phyloP scores from a whole-genome alignment of 2,797 vertebrate genomes.

The Spinus pinus region DNA sequence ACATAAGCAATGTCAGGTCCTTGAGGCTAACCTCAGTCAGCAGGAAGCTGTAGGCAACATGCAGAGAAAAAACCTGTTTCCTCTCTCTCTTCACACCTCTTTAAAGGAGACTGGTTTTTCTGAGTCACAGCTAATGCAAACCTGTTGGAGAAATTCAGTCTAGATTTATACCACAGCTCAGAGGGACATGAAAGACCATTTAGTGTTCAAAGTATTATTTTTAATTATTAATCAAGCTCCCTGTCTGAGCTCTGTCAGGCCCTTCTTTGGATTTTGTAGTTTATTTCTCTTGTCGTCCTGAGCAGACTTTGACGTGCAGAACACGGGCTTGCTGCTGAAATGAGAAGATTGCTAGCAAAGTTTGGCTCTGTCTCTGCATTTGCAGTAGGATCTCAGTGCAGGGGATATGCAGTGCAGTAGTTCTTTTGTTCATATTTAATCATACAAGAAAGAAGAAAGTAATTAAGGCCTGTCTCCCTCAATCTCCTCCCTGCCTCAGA shows the following conservation, averaged over 20 bases:
- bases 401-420: neutral
- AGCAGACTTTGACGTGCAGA: neutral
- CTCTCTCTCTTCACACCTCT: neutral
- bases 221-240: neutral
- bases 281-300: neutral
- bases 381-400: neutral
- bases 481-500: neutral
- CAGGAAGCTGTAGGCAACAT: neutral
- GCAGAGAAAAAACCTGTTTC: neutral
- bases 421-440: constrained; percentile 46
- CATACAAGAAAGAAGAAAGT: neutral
- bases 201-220: neutral
- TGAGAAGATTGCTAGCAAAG: neutral
- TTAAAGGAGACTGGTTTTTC: neutral
- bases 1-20: neutral
- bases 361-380: neutral
- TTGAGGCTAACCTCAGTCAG: neutral
- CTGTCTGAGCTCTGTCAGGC: neutral
- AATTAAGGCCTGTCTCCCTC: constrained; percentile 33
- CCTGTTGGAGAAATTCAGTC: neutral
- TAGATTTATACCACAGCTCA: neutral
- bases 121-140: neutral
- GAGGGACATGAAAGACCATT: neutral
- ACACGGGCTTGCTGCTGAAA: neutral
- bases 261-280: neutral